Base-by-base conservation (phyloP, 2,113 vertebrate genomes). In the Coturnix japonica region DNA sequence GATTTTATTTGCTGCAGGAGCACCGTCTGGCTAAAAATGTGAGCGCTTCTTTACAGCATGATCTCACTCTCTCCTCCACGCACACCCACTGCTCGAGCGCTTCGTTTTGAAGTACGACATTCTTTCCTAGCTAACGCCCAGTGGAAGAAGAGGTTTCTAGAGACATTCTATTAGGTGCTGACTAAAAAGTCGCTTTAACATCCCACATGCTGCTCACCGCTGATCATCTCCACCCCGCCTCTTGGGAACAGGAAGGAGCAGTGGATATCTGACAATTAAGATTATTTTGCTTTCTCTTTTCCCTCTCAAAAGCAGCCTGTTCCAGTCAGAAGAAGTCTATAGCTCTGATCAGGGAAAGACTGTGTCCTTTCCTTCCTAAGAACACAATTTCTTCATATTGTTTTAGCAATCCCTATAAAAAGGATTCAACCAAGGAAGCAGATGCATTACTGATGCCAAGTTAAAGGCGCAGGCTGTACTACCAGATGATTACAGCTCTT, bases 21-120 rank as follows among this genome's bases (percentile, higher is more conserved):
- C 53, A 33, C 74, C 94, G 91, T 95, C 93, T 95, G 92, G 91
- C 89, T 95, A 96, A 97, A 96, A 95, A 95, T 94, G 92, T 89
- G 91, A 95, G 92, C 65, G 49, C 92, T 96, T 93, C 85, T 94
- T 92, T 92, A 75, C 83, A 89, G 93, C 78, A 89, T 23, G 57
- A 90, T 91, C 93, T 95, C 64, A 90, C 91, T 90, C 73, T 92
- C 96, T 96, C 94, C 95, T 96, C 96, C 93, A 95, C 82, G 61
- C 75, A 94, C 96, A 89, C 95, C 92, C 90, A 96, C 94, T 83
- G 84, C 82, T 93, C 90, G 95, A 95, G 93, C 64, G 89, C 80
- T 89, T 87, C 74, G 39, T 57, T 93, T 93, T 57, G 33, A 93
- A 90, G 75, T 72, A 89, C n/a, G 90, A 91, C 87, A 87, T n/a